phyloP scores from a whole-genome alignment of 2,888 invertebrate species.

The Drosophila mettleri region DNA sequence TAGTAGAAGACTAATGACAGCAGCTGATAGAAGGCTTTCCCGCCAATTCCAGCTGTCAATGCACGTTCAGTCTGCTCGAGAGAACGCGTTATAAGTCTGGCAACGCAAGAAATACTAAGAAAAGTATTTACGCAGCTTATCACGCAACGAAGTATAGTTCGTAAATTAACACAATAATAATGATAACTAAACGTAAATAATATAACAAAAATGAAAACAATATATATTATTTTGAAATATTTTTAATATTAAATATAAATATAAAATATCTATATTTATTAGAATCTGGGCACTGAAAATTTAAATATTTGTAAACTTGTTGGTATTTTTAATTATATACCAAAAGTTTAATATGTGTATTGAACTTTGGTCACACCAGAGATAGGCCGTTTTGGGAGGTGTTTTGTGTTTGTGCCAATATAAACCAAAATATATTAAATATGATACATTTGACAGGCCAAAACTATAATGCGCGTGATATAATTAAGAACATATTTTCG shows the following conservation, averaged over 20 bases:
- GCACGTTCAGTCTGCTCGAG: conserved; percentile 40
- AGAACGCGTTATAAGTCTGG: conserved; percentile 2
- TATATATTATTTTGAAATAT: too few species aligned
- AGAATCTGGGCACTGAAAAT: neutral
- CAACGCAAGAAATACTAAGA: conserved; percentile 23
- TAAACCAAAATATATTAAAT: conserved; percentile 38
- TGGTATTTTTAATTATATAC: conserved; percentile 2
- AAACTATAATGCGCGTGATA: conserved; percentile 91
- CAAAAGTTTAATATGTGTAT: neutral
- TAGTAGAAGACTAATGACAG: conserved; percentile 27
- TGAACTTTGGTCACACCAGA: conserved; percentile 36
- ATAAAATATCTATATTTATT: neutral
- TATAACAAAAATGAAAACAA: too few species aligned
- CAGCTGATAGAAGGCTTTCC: conserved; percentile 61
- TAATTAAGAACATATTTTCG: conserved; percentile 95
- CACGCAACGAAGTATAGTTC: neutral
- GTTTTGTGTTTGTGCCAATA: conserved; percentile 29
- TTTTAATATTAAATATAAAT: neutral
- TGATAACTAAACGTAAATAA: neutral
- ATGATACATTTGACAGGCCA: conserved; percentile 86
- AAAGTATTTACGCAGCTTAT: neutral
- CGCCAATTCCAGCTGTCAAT: conserved; percentile 55
- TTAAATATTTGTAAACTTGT: neutral
- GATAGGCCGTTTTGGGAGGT: conserved; percentile 44
- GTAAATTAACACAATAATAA: neutral